Base-by-base conservation (phyloP, 2,797 vertebrate species). In the Channa striata region DNA sequence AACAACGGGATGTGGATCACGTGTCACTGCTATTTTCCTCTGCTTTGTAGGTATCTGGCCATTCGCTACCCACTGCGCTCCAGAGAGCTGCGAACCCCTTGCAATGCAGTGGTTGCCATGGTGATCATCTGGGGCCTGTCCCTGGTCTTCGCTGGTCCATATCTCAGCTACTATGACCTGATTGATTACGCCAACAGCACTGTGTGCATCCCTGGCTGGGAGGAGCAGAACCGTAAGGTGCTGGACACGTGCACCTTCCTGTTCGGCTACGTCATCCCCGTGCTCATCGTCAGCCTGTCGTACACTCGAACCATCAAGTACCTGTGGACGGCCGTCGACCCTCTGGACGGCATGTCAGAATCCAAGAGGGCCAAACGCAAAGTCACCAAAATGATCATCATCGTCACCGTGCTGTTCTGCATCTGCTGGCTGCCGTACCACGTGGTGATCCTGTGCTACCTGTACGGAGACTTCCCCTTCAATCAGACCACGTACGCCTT, bases 321-420 rank as follows among this genome's bases (percentile, higher is more conserved):
- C 84, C 92, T 97, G 30, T 97, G 96, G 96, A 96, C 95, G 0
- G 94, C 96, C 0, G 96, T 97, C 7, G 94, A 96, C 77, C 95
- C 96, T 1, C 65, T 97, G 66, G 94, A 96, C 2, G 95, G 95
- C 77, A 92, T 96, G 95, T 95, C 94, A 0, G 96, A 96, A 64
- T 96, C 96, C 50, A 96, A 95, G 81, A 92, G 95, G 71, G 95
- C 96, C 77, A 97, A 96, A 66, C 88, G 94, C 23, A 97, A 97
- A 70, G 96, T 97, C 74, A 97, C 96, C 81, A 96, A 96, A 83
- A 97, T 97, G 95, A 96, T 97, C 78, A 95, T 96, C 72, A 96
- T 96, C 0, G 96, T 97, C 80, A 97, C 96, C 0, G 95, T 95
- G 80, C 94, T 97, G 10, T 97, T 96, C 91, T 97, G 96, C 72